Base-by-base conservation (phyloP, 2,113 vertebrate species). In the Euleptes europaea region DNA sequence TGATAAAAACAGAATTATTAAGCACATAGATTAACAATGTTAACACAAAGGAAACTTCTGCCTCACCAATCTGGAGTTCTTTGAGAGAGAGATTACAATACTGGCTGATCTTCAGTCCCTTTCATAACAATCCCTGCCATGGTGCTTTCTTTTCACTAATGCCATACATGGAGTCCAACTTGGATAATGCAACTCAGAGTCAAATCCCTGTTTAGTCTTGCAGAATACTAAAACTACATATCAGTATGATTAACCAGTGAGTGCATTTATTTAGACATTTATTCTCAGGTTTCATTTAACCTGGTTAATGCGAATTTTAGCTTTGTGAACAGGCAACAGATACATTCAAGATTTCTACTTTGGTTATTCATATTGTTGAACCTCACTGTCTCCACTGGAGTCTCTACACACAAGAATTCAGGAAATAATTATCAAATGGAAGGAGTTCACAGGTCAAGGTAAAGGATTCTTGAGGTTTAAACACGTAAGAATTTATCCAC, bases 261-360 rank as follows among this genome's bases (percentile, higher is more conserved):
- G 1, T 63, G 12, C 28, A 54, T 17, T 1, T 40, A 65, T 80
- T 44, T 23, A 80, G 3, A 17, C 66, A 44, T 1, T 51, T 19
- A 33, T 54, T 42, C 63, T 40, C 8, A 51, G 17, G 47, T 31
- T 19, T 71, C 26, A 51, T 66, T n/a, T 42, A 63, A 71, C 33
- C 13, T 51, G 49, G 49, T 51, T 12, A n/a, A n/a, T n/a, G 10
- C 19, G 51, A 19, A 54, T 19, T 51, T 51, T 54, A 54, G 51
- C 6, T 51, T 80, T 17, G 14, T 44, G 4, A 75, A 78, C 2
- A 80, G 73, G 0, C 40, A 71, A 42, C 51, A 54, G 51, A 54
- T 19, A 54, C 5, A 54, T 87, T 33, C 81, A 89, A 54, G 88
- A 0, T 73, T 19, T 6, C 73, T 78, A 51, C 15, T 83, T 82